Evolutionary conservation across 2,888 invertebrate species (phyloP).

Genomic region (Xanthorhoe spadicearia): DNA sequence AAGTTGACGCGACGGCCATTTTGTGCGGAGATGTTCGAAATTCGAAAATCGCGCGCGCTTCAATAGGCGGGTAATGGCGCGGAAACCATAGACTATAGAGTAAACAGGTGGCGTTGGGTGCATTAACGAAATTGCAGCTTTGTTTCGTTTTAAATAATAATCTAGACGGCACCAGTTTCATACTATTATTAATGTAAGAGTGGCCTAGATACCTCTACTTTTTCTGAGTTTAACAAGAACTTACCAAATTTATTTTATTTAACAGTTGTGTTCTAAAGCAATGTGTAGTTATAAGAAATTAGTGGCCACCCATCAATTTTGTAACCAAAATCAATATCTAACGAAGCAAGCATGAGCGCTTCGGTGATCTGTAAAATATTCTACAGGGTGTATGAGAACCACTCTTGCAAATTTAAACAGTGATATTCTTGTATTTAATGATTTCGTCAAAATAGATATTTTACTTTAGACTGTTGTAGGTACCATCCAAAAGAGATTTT

Average conservation of each 20-base stretch:
- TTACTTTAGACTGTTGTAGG: too few species aligned
- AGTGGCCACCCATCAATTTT: neutral
- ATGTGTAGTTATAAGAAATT: too few species aligned
- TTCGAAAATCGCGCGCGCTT: conserved; percentile 73
- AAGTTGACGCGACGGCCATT: conserved; percentile 67
- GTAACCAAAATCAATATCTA: neutral
- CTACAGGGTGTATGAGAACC: neutral
- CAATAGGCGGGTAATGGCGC: conserved; percentile 72
- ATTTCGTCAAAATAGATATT: too few species aligned
- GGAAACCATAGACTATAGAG: conserved; percentile 71
- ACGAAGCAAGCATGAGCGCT: neutral
- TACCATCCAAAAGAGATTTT: too few species aligned
- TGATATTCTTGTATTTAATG: too few species aligned
- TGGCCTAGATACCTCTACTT: too few species aligned
- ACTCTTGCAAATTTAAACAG: neutral
- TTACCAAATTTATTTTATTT: too few species aligned
- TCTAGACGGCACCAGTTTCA: neutral
- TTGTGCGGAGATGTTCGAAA: conserved; percentile 66
- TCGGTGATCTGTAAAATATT: neutral
- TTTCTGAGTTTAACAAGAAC: too few species aligned
- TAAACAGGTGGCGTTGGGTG: conserved; percentile 65
- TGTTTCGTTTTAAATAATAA: conserved; percentile 19
- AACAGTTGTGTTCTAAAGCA: too few species aligned
- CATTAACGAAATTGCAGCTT: conserved; percentile 31
- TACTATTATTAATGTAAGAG: neutral